phyloP scores from a whole-genome alignment of 1,140 invertebrate genomes.

The Danaus plexippus region DNA sequence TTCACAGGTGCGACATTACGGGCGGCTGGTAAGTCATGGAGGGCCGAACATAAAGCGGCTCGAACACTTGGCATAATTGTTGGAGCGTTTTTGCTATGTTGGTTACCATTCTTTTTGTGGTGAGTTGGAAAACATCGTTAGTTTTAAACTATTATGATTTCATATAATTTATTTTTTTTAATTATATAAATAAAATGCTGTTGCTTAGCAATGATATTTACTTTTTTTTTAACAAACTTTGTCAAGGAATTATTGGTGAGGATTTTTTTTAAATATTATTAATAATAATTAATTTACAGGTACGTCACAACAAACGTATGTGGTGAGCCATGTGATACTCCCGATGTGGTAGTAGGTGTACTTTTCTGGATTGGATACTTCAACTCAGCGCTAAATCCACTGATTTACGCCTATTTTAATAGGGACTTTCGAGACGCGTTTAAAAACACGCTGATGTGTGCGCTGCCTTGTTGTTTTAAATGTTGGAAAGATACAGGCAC shows the following conservation, averaged over 20 bases:
- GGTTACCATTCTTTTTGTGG: conserved; percentile 92
- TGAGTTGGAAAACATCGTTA: conserved; percentile 71
- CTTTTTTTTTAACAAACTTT: too few species aligned
- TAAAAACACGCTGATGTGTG: conserved; percentile 91
- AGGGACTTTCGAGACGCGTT: conserved; percentile 97
- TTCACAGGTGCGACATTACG: conserved; percentile 80
- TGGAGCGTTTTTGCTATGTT: conserved; percentile 89
- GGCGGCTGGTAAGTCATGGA: conserved; percentile 81
- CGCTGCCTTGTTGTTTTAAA: conserved; percentile 79
- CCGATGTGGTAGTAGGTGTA: conserved; percentile 84
- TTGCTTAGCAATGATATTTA: too few species aligned
- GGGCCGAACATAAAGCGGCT: conserved; percentile 94
- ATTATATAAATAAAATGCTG: too few species aligned
- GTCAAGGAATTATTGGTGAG: too few species aligned
- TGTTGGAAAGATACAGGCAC: conserved; percentile 66
- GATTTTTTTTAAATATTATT: not conserved
- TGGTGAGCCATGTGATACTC: conserved; percentile 85
- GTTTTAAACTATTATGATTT: conserved; percentile 9
- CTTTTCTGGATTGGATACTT: conserved; percentile 91
- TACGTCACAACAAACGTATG: conserved; percentile 91
- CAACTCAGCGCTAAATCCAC: conserved; percentile 96
- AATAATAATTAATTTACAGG: conserved; percentile 74
- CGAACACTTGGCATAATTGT: conserved; percentile 93
- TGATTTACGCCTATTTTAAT: conserved; percentile 99
- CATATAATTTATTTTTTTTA: not conserved